A percentile compares a stretch with the other conserved stretches of the same genome.
Evolutionary conservation across 2,797 vertebrate species (phyloP).

Genomic region (Chelon auratus): DNA sequence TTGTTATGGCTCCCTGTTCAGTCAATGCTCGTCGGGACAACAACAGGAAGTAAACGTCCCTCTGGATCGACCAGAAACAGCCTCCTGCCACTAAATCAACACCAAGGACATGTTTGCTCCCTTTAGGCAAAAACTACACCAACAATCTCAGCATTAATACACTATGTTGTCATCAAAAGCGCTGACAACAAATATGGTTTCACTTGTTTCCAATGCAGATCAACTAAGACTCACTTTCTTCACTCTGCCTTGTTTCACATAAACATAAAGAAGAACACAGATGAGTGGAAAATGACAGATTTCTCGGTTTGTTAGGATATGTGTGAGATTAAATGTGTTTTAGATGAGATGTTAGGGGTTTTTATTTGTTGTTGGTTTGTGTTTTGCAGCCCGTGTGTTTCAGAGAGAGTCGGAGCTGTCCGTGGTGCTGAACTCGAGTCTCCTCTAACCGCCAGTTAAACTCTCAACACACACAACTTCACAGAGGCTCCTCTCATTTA

Average conservation of each 20-base stretch:
- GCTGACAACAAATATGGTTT: no score
- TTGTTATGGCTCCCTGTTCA: neutral
- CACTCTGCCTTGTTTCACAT: neutral
- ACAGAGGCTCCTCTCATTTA: neutral
- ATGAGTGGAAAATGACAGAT: neutral
- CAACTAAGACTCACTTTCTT: no score
- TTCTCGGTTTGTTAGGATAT: neutral
- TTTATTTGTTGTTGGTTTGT: no score
- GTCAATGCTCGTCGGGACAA: neutral
- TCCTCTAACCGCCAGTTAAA: neutral
- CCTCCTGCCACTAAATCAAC: no score
- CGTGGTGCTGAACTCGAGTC: slow-evolving; percentile 21
- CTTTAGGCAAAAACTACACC: no score
- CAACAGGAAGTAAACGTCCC: neutral
- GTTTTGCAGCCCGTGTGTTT: no score
- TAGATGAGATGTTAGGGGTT: no score
- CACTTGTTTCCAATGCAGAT: no score
- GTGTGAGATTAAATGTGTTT: neutral
- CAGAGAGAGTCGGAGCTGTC: slow-evolving; percentile 25
- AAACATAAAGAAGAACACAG: neutral
- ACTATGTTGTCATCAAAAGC: no score
- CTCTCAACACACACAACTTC: neutral
- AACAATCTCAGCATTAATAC: no score
- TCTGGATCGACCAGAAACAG: no score
- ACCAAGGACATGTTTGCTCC: no score